Base-by-base conservation (phyloP, 2,888 invertebrate species). In the Thymelicus sylvestris region DNA sequence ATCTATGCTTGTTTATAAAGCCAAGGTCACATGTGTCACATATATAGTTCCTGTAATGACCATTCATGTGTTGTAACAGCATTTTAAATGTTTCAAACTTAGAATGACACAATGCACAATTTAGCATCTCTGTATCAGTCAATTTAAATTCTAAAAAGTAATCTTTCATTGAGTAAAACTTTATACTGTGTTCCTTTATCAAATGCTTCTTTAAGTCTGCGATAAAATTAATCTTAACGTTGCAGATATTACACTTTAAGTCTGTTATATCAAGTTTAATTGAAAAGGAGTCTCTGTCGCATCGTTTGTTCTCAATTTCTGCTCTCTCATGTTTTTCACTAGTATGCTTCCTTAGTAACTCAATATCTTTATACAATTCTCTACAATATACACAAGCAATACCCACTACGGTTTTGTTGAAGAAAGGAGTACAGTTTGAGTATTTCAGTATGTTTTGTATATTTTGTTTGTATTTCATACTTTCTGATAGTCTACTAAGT, bases 41-140 rank as follows among this genome's bases (percentile, higher is more conserved):
- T 0, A 92, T 82, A 72, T 84, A 92, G 66, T 92, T 92, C 31
- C 92, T 83, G 65, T 91, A 92, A 76, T 92, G 93, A 0, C 89
- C 86, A 41, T 92, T 92, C 92, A 93, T 92, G 15, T 93, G 93
- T 72, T 92, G 91, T 0, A 90, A 15, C 0, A 92, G 64, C 88
- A 89, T 92, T 79, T 91, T 92, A 41, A 92, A 92, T 0, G 92
- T 91, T 63, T 91, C 92, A 67, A 85, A 93, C 0, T 84, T 88
- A 0, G 91, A 90, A 61, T 86, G 74, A 55, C 93, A 93, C 0
- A 92, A 62, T 0, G 89, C 91, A 62, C 93, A 93, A 61, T 89
- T 88, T 0, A 91, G 61, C 0, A 88, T 81, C 7, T 88, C 86
- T 0, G 75, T 78, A 0, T 84, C 83, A 0, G 84, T 87, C 0